Evolutionary conservation across 2,888 invertebrate genomes (phyloP).

Genomic region (Amphipoea lucens): DNA sequence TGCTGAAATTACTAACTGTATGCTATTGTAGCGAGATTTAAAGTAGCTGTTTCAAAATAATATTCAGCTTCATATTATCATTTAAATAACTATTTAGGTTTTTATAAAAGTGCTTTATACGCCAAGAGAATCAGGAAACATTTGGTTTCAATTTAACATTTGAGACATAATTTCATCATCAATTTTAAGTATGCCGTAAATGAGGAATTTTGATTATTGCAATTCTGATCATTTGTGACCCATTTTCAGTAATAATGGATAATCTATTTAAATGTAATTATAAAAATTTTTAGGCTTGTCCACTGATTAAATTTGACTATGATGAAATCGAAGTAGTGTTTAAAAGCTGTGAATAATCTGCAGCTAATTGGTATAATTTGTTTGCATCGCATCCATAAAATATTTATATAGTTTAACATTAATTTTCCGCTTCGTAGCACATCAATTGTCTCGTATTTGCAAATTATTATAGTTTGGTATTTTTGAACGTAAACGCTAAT

Average conservation of each 20-base stretch:
- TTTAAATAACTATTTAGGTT: neutral
- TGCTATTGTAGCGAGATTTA: constrained; percentile 36
- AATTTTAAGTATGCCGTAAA: neutral
- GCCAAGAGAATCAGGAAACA: neutral
- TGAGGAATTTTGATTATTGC: neutral
- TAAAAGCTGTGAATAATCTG: constrained; percentile 38
- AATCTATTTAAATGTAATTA: neutral
- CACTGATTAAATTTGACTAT: constrained; percentile 1
- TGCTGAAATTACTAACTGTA: constrained; percentile 25
- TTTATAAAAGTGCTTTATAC: neutral
- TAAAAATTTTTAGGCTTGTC: neutral
- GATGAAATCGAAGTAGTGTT: constrained; percentile 9
- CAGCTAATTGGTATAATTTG: constrained; percentile 37
- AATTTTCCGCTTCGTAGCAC: constrained; percentile 43
- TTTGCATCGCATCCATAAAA: constrained; percentile 41
- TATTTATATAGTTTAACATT: constrained; percentile 42
- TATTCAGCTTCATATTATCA: neutral
- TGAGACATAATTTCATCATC: neutral
- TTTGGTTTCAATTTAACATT: neutral
- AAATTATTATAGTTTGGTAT: constrained; percentile 31
- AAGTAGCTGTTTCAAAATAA: constrained; percentile 15
- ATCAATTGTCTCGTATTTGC: constrained; percentile 41
- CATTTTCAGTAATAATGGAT: neutral
- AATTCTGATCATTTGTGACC: neutral
- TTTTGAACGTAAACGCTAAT: constrained; percentile 27